Evolutionary conservation across 1,140 invertebrate genomes (phyloP).

Genomic region (Thrips palmi): DNA sequence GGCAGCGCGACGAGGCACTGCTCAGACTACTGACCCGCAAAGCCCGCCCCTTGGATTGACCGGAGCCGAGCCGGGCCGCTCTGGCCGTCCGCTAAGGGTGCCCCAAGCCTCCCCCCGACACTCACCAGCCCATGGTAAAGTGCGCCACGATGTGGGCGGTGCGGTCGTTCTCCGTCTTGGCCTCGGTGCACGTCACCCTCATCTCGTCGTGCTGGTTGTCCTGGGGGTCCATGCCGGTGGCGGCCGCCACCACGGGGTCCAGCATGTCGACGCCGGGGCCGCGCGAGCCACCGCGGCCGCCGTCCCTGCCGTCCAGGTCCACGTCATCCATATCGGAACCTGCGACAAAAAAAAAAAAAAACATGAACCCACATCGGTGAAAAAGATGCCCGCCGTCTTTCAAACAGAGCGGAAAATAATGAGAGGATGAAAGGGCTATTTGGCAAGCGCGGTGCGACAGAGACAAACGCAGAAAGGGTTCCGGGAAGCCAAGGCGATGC

Average conservation of each 20-base stretch:
- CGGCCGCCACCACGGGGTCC: conserved; percentile 36
- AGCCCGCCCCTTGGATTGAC: too few relatives aligned
- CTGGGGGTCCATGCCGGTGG: conserved; percentile 26
- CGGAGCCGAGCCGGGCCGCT: too few relatives aligned
- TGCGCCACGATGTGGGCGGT: conserved; percentile 37
- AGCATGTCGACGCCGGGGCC: conserved; percentile 26
- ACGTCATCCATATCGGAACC: conserved; percentile 1
- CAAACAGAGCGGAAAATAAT: conserved; percentile 13
- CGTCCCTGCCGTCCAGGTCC: conserved; percentile 11
- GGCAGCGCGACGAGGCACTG: too few relatives aligned
- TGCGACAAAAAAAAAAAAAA: conserved; percentile 10
- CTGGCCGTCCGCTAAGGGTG: too few relatives aligned
- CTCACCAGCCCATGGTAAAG: conserved; percentile 43
- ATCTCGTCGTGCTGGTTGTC: conserved; percentile 25
- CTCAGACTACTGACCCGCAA: too few relatives aligned
- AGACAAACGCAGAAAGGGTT: conserved; percentile 14
- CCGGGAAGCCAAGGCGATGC: too few relatives aligned
- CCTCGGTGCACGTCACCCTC: conserved; percentile 38
- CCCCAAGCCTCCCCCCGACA: conserved; percentile 6
- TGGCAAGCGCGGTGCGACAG: conserved; percentile 5
- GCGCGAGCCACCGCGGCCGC: conserved; percentile 10
- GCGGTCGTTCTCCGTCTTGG: conserved; percentile 28
- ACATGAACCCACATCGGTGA: conserved; percentile 5
- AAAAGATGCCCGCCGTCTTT: neutral
- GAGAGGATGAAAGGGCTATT: conserved; percentile 5